Conservation (phyloP, 2,797 vertebrate genomes). For the Arrhamphus sclerolepis region DNA sequence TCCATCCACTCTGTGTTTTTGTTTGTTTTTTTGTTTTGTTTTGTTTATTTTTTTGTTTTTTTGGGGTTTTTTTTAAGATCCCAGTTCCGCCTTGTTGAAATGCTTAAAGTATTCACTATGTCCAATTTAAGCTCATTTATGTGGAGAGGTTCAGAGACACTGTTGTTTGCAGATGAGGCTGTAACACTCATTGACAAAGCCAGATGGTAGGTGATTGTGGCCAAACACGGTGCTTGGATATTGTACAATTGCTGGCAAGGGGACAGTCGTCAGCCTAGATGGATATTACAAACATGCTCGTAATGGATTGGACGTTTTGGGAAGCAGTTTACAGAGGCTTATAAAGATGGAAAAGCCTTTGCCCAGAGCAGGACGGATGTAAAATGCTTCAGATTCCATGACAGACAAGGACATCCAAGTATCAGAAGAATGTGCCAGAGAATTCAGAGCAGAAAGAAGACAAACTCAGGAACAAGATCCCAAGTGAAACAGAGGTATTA, state of each 20-base stretch:
- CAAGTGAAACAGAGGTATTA: constrained; percentile 52
- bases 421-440: constrained; percentile 50
- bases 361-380: constrained; percentile 70
- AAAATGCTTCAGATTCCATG: constrained; percentile 71
- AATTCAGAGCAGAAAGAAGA: constrained; percentile 40
- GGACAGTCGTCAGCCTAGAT: constrained; percentile 75
- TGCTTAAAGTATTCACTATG: too few species aligned
- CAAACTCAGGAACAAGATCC: constrained; percentile 38
- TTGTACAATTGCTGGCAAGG: constrained; percentile 79
- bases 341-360: constrained; percentile 64
- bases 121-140: constrained; percentile 76
- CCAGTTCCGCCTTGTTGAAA: too few species aligned
- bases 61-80: constrained; percentile 76
- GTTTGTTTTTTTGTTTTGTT: too few species aligned
- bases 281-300: constrained; percentile 83
- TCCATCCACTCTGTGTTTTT: constrained; percentile 29
- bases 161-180: constrained; percentile 82
- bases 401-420: constrained; percentile 59
- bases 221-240: constrained; percentile 82
- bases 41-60: too few species aligned
- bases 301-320: constrained; percentile 82
- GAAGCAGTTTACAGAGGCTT: constrained; percentile 73
- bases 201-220: constrained; percentile 83
- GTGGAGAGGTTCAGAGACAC: constrained; percentile 71
- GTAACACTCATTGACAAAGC: constrained; percentile 77